Evolutionary conservation across 1,140 invertebrate species (phyloP).

Genomic region (Heliconius hewitsoni): DNA sequence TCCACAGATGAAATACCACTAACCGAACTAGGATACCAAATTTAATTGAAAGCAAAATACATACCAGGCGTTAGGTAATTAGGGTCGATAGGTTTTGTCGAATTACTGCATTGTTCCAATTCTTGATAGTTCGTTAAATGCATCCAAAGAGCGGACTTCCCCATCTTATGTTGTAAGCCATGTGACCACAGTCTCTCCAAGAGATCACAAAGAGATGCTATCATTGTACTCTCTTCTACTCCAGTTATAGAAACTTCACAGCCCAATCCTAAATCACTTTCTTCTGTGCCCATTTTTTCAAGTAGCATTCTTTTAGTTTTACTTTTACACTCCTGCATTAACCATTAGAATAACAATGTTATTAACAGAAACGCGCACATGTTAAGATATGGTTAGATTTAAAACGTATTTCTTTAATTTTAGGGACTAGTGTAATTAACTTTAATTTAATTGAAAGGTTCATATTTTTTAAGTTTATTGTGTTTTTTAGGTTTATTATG

Average conservation of each 20-base stretch:
- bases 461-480: too few species aligned
- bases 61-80: conserved; percentile 92
- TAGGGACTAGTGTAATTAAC: too few species aligned
- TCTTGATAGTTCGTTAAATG: conserved; percentile 95
- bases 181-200: conserved; percentile 99
- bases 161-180: conserved; percentile 96
- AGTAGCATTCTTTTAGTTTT: conserved; percentile 99
- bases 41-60: conserved; percentile 34
- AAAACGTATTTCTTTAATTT: too few species aligned
- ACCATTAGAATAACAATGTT: background rate
- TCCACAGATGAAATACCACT: background rate
- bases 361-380: background rate
- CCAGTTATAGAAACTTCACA: conserved; percentile 83
- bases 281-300: conserved; percentile 98
- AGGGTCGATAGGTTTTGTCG: conserved; percentile 88
- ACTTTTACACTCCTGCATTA: conserved; percentile 90
- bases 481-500: too few species aligned
- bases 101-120: conserved; percentile 89
- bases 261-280: conserved; percentile 85
- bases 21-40: background rate
- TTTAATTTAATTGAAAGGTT: too few species aligned
- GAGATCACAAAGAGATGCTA: conserved; percentile 98
- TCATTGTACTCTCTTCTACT: conserved; percentile 98
- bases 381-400: too few species aligned
- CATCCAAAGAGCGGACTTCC: conserved; percentile 97